Evolutionary conservation across 2,888 invertebrate species (phyloP).

Genomic region (Ophraella communa): DNA sequence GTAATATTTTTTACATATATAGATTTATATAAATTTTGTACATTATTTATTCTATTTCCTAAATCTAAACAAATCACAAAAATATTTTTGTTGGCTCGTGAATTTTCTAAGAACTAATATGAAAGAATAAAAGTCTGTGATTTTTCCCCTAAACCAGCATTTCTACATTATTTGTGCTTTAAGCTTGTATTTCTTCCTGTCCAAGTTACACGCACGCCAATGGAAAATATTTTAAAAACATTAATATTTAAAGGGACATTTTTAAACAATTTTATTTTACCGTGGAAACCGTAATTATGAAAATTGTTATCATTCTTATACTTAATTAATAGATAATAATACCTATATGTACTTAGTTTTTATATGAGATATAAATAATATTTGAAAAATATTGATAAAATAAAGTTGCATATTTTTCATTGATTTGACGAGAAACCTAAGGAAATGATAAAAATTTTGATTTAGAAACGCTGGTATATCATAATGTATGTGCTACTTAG

Average conservation of each 20-base stretch:
- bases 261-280: too few species aligned
- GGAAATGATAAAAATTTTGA: not conserved
- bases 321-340: too few species aligned
- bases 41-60: constrained; percentile 59
- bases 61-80: constrained; percentile 63
- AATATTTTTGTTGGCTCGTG: constrained; percentile 60
- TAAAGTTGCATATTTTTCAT: not conserved
- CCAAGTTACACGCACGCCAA: not conserved
- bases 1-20: constrained; percentile 61
- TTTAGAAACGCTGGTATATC: not conserved
- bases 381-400: too few species aligned
- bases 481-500: constrained; percentile 50
- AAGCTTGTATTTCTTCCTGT: not conserved
- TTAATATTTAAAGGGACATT: not conserved
- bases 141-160: constrained; percentile 33
- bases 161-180: not conserved
- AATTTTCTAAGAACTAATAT: constrained; percentile 48
- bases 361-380: too few species aligned
- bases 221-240: not conserved
- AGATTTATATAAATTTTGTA: constrained; percentile 63
- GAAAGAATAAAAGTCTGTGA: constrained; percentile 50
- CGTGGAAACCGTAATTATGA: too few species aligned
- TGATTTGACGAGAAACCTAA: not conserved
- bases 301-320: too few species aligned
- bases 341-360: too few species aligned